Percentiles rank a stretch among this genome's conserved stretches.
Evolutionary conservation across 2,888 invertebrate species (phyloP).

Genomic region (Netelia melanura): DNA sequence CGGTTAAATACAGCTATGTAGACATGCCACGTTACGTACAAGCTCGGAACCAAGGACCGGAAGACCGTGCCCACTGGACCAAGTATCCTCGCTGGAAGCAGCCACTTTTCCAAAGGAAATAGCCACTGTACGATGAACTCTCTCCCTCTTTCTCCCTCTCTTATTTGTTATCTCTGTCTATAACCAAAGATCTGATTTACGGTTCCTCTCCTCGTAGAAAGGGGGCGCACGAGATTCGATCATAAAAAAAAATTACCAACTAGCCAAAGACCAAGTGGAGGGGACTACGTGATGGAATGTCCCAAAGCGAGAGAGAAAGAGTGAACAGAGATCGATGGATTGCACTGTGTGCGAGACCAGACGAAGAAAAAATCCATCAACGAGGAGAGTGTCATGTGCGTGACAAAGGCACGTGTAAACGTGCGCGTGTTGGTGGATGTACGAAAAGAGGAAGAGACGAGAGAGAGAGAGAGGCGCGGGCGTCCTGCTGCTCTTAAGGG

Average conservation of each 20-base stretch:
- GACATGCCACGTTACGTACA: conserved; percentile 12
- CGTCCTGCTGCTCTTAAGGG: conserved; percentile 74
- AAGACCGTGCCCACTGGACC: conserved; percentile 79
- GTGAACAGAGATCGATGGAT: conserved; percentile 39
- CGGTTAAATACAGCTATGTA: conserved; percentile 45
- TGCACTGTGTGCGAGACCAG: conserved; percentile 54
- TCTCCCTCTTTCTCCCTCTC: background rate
- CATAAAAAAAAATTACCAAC: conserved; percentile 43
- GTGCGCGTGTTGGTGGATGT: conserved; percentile 5
- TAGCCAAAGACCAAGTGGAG: conserved; percentile 33
- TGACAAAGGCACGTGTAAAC: conserved; percentile 48
- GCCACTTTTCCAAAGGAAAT: conserved; percentile 80
- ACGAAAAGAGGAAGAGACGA: conserved; percentile 63
- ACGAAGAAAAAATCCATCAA: conserved; percentile 63
- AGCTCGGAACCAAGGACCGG: conserved; percentile 75
- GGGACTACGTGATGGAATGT: conserved; percentile 63
- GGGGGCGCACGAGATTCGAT: conserved; percentile 62
- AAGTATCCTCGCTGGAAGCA: conserved; percentile 77
- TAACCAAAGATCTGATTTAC: conserved; percentile 4
- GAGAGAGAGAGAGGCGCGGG: conserved; percentile 69
- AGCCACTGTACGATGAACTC: conserved; percentile 65
- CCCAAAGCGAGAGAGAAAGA: conserved; percentile 56
- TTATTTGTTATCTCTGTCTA: background rate
- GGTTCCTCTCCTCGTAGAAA: conserved; percentile 45
- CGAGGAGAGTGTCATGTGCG: conserved; percentile 27